Evolutionary conservation across 1,140 invertebrate genomes (phyloP).

Genomic region (Caerostris darwini): DNA sequence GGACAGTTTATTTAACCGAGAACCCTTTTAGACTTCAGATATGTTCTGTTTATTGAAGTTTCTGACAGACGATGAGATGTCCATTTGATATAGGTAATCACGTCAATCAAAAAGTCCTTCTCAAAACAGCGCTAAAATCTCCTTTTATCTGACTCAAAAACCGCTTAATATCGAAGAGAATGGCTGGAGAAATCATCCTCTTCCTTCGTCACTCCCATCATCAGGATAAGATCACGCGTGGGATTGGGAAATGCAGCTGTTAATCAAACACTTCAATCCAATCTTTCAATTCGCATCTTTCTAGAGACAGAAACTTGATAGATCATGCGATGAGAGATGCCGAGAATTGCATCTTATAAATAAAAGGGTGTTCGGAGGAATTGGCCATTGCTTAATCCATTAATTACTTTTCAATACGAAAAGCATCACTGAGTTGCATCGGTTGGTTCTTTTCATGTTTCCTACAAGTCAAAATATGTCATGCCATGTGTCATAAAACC

Average conservation of each 20-base stretch:
- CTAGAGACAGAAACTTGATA: background rate
- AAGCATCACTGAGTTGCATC: background rate
- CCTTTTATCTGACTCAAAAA: background rate
- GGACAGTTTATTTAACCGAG: too few species aligned
- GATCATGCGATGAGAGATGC: background rate
- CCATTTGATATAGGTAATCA: slow-evolving; percentile 15
- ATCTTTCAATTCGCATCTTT: slow-evolving; percentile 33
- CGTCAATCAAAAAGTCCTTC: slow-evolving; percentile 4
- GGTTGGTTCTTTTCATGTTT: background rate
- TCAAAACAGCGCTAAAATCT: slow-evolving; percentile 7
- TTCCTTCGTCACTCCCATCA: background rate
- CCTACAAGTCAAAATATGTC: too few species aligned
- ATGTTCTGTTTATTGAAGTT: slow-evolving; percentile 20
- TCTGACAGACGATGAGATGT: slow-evolving; percentile 5
- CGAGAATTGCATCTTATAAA: slow-evolving; percentile 10
- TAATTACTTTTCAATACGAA: background rate
- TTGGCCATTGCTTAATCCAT: background rate
- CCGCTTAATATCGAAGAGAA: background rate
- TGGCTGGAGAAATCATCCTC: background rate
- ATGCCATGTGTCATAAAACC: too few species aligned
- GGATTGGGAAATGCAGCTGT: slow-evolving; percentile 15
- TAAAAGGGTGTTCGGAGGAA: background rate
- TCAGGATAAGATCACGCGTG: slow-evolving; percentile 43
- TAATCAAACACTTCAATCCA: slow-evolving; percentile 31
- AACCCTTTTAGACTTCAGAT: background rate